A percentile compares a stretch with the other conserved stretches of the same genome.
These are phyloP conservation scores for Haemorhous mexicanus DNA, from an alignment of 2,113 vertebrate species.

Conservation along the genomic window DNA sequence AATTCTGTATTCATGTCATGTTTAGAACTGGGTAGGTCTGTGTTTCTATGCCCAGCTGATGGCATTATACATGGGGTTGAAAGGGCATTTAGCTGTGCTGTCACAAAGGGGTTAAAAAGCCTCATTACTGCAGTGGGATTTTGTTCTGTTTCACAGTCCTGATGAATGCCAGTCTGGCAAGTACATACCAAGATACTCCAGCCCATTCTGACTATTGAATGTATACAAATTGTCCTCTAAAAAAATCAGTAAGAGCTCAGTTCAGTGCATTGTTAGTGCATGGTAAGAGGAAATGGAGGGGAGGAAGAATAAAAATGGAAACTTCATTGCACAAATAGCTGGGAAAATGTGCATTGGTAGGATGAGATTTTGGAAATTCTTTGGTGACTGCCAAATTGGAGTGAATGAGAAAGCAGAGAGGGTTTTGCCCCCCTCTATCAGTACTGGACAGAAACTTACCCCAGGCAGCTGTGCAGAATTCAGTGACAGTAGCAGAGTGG, in stretches of 20 bases:
- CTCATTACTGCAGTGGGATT: constrained; percentile 20
- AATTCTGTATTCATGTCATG: not conserved
- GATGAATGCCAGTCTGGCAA: constrained; percentile 30
- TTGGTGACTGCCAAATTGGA: not conserved
- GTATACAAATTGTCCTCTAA: not conserved
- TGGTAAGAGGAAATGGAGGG: constrained; percentile 45
- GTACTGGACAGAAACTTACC: not conserved
- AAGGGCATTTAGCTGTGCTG: not conserved
- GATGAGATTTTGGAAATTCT: constrained; percentile 3
- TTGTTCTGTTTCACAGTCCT: constrained; percentile 19
- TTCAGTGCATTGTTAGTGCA: not conserved
- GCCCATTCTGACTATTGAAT: constrained; percentile 24
- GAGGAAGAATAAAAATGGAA: constrained; percentile 56
- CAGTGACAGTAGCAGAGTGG: not conserved
- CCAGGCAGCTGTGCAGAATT: not conserved
- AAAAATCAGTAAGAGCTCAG: constrained; percentile 14
- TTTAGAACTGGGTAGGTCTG: not conserved
- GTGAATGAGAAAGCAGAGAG: not conserved
- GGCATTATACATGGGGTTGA: not conserved
- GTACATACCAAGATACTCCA: not conserved
- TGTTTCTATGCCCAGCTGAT: constrained; percentile 11
- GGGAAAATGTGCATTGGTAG: not conserved
- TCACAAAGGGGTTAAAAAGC: constrained; percentile 15
- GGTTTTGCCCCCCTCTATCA: not conserved
- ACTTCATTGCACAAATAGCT: constrained; percentile 15